phyloP scores from a whole-genome alignment of 2,888 invertebrate genomes.

The Pseudoips prasinana region DNA sequence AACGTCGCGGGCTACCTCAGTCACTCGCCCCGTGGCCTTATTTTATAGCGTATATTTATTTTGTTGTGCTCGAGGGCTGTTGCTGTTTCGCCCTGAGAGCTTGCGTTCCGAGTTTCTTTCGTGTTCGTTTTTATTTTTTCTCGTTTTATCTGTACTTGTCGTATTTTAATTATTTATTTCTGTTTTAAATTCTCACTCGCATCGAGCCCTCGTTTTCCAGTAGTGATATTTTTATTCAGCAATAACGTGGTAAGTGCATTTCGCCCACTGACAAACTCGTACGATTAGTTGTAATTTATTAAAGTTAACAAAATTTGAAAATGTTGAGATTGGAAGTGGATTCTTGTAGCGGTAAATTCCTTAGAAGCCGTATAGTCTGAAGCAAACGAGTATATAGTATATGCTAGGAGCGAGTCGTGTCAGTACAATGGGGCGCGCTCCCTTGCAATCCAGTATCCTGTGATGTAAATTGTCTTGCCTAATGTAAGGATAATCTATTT shows the following conservation, averaged over 20 bases:
- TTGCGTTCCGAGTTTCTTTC: constrained; percentile 74
- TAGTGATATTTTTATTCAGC: constrained; percentile 82
- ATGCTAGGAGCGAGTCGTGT: constrained; percentile 30
- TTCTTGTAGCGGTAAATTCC: constrained; percentile 78
- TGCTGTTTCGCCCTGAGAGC: constrained; percentile 75
- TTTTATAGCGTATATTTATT: constrained; percentile 74
- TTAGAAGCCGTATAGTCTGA: constrained; percentile 80
- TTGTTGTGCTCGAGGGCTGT: constrained; percentile 77
- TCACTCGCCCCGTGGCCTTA: constrained; percentile 77
- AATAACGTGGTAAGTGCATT: constrained; percentile 79
- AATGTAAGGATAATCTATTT: constrained; percentile 75
- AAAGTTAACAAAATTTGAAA: constrained; percentile 71
- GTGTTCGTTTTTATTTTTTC: constrained; percentile 67
- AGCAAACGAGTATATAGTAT: constrained; percentile 53
- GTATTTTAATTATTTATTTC: constrained; percentile 77
- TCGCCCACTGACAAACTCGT: constrained; percentile 57
- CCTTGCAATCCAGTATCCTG: constrained; percentile 61
- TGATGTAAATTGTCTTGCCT: constrained; percentile 78
- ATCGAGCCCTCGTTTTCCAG: constrained; percentile 76
- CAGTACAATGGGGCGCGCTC: constrained; percentile 32
- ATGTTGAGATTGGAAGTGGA: constrained; percentile 80
- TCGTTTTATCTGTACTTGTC: constrained; percentile 66
- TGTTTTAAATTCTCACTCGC: constrained; percentile 71
- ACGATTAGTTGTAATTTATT: constrained; percentile 76
- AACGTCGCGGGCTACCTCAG: constrained; percentile 78